A percentile compares a stretch with the other conserved stretches of the same genome.
Evolutionary conservation across 2,113 vertebrate genomes (phyloP).

Genomic region (Halcyon malimbica): DNA sequence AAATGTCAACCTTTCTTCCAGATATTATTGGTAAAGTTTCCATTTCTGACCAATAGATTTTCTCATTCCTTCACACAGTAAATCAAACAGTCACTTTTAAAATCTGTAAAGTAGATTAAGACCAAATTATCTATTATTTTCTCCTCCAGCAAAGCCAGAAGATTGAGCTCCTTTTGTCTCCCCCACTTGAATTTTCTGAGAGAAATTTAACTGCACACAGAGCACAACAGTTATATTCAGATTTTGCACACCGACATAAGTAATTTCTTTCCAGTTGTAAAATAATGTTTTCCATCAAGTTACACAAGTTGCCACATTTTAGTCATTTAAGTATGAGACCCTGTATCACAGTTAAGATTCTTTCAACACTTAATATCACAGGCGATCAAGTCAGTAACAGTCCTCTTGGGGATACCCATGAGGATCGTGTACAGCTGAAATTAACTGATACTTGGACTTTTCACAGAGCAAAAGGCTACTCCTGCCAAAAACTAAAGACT

Average conservation of each 20-base stretch:
- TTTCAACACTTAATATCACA: not conserved
- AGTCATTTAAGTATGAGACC: not conserved
- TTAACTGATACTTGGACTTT: not conserved
- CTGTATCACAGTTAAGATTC: not conserved
- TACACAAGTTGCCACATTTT: not conserved
- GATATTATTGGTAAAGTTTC: not conserved
- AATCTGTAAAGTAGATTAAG: not conserved
- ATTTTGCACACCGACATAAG: not conserved
- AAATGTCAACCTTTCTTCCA: not conserved
- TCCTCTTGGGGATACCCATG: not conserved
- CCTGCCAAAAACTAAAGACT: conserved; percentile 2
- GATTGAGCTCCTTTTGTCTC: not conserved
- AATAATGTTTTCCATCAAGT: not conserved
- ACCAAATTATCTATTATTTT: not conserved
- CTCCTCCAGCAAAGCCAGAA: not conserved
- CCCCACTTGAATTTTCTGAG: not conserved
- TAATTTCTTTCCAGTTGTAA: not conserved
- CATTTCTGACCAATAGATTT: not conserved
- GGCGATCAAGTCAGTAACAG: not conserved
- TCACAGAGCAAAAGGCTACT: not conserved
- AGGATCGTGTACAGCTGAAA: not conserved
- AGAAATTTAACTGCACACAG: not conserved
- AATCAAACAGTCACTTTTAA: not conserved
- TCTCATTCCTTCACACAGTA: not conserved
- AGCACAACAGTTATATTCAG: not conserved